Evolutionary conservation across 2,113 vertebrate species (phyloP).

Genomic region (Antechinus flavipes): DNA sequence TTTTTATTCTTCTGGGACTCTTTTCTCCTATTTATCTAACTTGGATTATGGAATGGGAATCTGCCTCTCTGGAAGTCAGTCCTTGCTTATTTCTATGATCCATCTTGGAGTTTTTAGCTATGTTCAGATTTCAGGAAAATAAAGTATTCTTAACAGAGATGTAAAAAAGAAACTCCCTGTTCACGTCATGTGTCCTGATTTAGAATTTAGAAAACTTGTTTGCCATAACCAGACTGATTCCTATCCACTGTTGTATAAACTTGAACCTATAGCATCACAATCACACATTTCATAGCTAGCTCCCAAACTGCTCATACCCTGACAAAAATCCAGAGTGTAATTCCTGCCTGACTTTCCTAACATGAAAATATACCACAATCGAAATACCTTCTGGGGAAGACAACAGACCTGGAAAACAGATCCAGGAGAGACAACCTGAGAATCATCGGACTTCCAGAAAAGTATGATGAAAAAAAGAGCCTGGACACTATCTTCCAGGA

Average conservation of each 20-base stretch:
- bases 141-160: background rate
- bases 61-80: background rate
- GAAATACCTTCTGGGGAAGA: too few relatives aligned
- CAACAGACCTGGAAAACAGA: too few relatives aligned
- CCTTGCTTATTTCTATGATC: background rate
- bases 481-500: too few relatives aligned
- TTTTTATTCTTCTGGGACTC: background rate
- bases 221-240: background rate
- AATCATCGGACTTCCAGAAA: too few relatives aligned
- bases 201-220: background rate
- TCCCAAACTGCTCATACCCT: background rate
- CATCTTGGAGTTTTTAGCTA: background rate
- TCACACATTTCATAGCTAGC: background rate
- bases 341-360: background rate
- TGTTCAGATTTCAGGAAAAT: background rate
- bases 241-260: background rate
- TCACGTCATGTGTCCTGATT: too few relatives aligned
- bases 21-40: background rate
- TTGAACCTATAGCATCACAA: background rate
- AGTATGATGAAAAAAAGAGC: too few relatives aligned
- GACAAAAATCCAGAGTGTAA: background rate
- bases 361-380: background rate
- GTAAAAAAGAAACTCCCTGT: background rate
- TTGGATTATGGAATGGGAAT: background rate
- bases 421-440: too few relatives aligned